Percentiles rank a stretch among this genome's conserved stretches.
Conservation (phyloP, 2,113 vertebrate genomes). For the Naja naja region DNA sequence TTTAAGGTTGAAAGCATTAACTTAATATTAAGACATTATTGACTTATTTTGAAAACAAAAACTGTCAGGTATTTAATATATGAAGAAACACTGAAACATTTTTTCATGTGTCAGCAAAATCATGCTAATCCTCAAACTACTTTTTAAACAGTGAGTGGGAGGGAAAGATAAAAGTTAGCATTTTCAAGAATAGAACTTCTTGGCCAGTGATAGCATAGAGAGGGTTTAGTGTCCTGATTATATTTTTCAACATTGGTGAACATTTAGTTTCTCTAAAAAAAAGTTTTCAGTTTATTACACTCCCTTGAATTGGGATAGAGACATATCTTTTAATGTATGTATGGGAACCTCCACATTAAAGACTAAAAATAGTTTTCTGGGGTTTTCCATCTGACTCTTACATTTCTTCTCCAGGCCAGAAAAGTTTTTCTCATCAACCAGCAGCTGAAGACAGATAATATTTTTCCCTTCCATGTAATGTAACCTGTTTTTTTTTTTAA, state of each 20-base stretch:
- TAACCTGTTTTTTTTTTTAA: not conserved
- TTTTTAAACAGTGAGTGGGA: not conserved
- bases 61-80: not conserved
- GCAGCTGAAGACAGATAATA: not conserved
- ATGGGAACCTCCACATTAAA: not conserved
- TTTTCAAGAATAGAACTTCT: not conserved
- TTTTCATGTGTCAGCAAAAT: not conserved
- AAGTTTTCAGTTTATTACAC: not conserved
- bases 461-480: not conserved
- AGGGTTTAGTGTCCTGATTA: not conserved
- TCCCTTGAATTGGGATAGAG: not conserved
- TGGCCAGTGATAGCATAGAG: not conserved
- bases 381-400: not conserved
- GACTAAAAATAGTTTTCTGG: not conserved
- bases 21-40: not conserved
- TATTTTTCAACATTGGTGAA: not conserved
- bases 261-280: not conserved
- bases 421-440: not conserved
- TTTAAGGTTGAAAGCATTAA: not conserved
- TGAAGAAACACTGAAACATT: not conserved
- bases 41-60: not conserved
- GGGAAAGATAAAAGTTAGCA: not conserved
- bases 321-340: not conserved
- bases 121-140: not conserved
- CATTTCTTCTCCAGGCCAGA: not conserved